phyloP scores from a whole-genome alignment of 1,140 invertebrate species.

The Scylla paramamosain region DNA sequence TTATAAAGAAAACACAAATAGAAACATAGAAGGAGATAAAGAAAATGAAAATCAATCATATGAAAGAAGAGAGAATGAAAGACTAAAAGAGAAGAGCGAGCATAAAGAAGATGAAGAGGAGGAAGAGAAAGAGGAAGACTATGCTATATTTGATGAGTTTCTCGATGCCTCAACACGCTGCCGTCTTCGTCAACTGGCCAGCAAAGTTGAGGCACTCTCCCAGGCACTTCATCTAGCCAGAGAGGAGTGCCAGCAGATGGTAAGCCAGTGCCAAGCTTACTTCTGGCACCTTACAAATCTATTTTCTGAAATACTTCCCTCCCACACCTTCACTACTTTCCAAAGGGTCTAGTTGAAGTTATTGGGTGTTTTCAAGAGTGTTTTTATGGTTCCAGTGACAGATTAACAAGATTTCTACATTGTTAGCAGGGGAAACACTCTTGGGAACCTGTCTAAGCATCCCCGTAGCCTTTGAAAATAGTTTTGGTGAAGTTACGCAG shows the following conservation, averaged over 20 bases:
- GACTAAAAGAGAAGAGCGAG: not conserved
- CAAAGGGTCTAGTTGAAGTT: not conserved
- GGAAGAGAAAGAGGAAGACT: not conserved
- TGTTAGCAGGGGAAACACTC: no score
- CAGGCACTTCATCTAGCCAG: constrained; percentile 6
- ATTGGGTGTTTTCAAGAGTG: no score
- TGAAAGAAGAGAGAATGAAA: not conserved
- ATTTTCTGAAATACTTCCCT: not conserved
- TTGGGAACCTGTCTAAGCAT: no score
- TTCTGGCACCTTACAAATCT: no score
- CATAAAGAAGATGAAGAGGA: not conserved
- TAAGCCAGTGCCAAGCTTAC: not conserved
- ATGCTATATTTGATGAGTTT: constrained; percentile 55
- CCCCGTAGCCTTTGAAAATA: no score
- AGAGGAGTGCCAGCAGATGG: constrained; percentile 42
- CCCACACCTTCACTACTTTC: not conserved
- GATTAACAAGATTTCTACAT: no score
- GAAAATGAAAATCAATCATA: not conserved
- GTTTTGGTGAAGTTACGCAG: no score
- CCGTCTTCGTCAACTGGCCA: not conserved
- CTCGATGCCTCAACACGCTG: constrained; percentile 36
- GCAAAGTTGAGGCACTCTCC: not conserved
- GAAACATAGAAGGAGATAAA: not conserved
- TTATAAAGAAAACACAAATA: not conserved
- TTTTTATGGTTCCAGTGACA: no score